Conservation (phyloP, 2,113 vertebrate species). For the Epinephelus lanceolatus region DNA sequence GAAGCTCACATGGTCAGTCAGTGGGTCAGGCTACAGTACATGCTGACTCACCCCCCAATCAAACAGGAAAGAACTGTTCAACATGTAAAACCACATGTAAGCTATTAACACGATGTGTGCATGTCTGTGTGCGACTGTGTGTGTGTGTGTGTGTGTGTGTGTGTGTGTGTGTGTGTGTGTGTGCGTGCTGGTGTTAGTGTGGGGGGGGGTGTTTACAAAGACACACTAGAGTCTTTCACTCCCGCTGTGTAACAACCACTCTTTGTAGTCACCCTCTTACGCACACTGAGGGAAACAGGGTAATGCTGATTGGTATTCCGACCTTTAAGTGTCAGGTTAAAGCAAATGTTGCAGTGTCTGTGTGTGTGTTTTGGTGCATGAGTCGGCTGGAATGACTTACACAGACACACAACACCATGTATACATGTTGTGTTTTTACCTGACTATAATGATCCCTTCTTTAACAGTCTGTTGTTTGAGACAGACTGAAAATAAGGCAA, state of each 20-base stretch:
- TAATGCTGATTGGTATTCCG: conserved; percentile 74
- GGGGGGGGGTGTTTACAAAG: conserved; percentile 48
- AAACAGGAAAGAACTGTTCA: conserved; percentile 27
- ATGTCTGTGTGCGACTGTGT: conserved; percentile 12
- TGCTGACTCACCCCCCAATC: conserved; percentile 60
- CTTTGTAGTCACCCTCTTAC: conserved; percentile 74
- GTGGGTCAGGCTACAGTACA: conserved; percentile 28
- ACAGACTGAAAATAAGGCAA: background rate
- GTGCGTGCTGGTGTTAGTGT: conserved; percentile 10
- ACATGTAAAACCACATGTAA: conserved; percentile 56
- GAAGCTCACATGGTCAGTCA: conserved; percentile 45
- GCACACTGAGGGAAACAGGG: conserved; percentile 43
- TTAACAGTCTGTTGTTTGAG: background rate
- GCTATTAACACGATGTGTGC: conserved; percentile 54
- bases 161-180: background rate
- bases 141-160: conserved; percentile 36
- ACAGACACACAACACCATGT: background rate
- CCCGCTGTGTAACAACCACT: conserved; percentile 71
- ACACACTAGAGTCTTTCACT: conserved; percentile 80
- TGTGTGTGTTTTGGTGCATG: conserved; percentile 16
- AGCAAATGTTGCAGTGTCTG: conserved; percentile 2
- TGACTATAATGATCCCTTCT: background rate
- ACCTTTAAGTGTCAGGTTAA: conserved; percentile 41
- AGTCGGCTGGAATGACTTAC: too few species aligned
- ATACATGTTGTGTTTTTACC: background rate